A percentile compares a stretch with the other conserved stretches of the same genome.
Evolutionary conservation across 2,888 invertebrate species (phyloP).

Genomic region (Hydrotaea cyrtoneurina): DNA sequence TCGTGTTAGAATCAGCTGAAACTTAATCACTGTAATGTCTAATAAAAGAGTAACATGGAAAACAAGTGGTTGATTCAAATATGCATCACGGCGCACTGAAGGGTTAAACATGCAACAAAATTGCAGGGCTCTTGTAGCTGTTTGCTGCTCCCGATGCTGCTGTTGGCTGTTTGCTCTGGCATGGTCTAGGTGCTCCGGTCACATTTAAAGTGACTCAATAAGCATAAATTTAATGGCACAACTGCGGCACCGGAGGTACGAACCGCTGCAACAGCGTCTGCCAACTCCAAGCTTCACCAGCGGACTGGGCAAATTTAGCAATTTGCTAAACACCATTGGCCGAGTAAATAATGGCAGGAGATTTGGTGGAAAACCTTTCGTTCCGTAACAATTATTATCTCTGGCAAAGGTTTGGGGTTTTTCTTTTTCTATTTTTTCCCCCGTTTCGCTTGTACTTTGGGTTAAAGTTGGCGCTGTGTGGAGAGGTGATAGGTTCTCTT

Average conservation of each 20-base stretch:
- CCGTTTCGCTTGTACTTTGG: background rate
- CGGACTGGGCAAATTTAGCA: slow-evolving; percentile 30
- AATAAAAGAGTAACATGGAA: no score
- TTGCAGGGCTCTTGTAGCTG: background rate
- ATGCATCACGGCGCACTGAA: no score
- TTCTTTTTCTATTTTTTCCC: no score
- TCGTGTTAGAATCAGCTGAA: no score
- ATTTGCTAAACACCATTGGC: slow-evolving; percentile 48
- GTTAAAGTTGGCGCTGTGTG: background rate
- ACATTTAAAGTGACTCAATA: slow-evolving; percentile 61
- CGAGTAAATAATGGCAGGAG: background rate
- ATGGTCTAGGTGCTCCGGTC: slow-evolving; percentile 51
- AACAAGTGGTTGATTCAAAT: no score
- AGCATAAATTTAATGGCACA: slow-evolving; percentile 36
- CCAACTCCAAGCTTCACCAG: background rate
- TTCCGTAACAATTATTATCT: slow-evolving; percentile 18
- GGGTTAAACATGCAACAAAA: slow-evolving; percentile 59
- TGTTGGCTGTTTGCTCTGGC: slow-evolving; percentile 36
- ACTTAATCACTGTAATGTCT: no score
- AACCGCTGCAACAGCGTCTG: background rate
- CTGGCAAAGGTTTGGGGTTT: slow-evolving; percentile 29
- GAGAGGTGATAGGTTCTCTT: slow-evolving; percentile 59
- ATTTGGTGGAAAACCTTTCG: background rate
- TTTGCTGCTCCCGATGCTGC: slow-evolving; percentile 12
- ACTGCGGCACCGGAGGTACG: background rate